Evolutionary conservation across 2,888 invertebrate genomes (phyloP).

Genomic region (Drosophila niveifrons): DNA sequence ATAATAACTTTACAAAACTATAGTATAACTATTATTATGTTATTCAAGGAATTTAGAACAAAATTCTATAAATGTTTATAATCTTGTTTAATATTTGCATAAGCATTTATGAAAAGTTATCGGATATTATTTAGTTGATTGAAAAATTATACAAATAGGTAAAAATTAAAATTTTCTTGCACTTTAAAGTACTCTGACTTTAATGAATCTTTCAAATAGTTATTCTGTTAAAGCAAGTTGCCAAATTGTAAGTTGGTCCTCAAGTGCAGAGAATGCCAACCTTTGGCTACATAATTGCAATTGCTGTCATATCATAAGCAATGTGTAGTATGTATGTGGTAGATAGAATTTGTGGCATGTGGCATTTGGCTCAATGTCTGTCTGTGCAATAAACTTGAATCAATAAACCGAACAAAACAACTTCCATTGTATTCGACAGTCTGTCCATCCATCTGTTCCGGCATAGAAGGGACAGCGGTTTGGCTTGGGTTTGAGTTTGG

Average conservation of each 20-base stretch:
- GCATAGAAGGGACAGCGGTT: constrained; percentile 22
- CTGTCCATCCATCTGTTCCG: constrained; percentile 16
- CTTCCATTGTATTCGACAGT: constrained; percentile 60
- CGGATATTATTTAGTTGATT: too few relatives aligned
- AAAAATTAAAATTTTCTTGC: neutral
- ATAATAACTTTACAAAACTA: too few relatives aligned
- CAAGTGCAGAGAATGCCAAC: constrained; percentile 9
- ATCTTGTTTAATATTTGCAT: too few relatives aligned
- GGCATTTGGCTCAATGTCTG: constrained; percentile 58
- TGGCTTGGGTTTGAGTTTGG: too few relatives aligned
- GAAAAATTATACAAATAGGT: too few relatives aligned
- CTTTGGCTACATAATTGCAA: constrained; percentile 42
- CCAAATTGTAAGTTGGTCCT: neutral
- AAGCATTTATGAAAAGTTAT: too few relatives aligned
- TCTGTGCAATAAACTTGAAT: constrained; percentile 75
- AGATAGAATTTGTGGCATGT: constrained; percentile 41
- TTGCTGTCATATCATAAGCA: constrained; percentile 41
- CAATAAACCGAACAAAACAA: constrained; percentile 73
- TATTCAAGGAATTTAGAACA: too few relatives aligned
- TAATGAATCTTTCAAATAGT: neutral
- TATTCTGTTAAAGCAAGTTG: neutral
- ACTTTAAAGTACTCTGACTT: neutral
- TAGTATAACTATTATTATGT: too few relatives aligned
- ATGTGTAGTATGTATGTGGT: constrained; percentile 34
- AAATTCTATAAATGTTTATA: too few relatives aligned